Conservation (phyloP, 92 coral and sea anemone genomes). For the Actinostola sp. region DNA sequence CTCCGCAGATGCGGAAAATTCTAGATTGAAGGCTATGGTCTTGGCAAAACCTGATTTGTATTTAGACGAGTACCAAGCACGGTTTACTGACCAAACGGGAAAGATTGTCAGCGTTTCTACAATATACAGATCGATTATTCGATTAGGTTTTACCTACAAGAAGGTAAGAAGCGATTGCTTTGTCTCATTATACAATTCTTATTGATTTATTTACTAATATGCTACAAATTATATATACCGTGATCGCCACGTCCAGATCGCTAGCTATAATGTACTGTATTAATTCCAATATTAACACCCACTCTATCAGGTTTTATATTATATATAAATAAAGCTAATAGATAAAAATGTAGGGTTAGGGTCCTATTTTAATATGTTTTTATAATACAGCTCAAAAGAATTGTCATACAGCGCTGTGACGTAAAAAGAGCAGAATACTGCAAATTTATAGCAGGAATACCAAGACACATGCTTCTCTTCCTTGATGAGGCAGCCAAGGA, state of each 20-base stretch:
- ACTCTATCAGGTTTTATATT: no score
- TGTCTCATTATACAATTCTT: neutral
- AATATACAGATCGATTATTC: conserved; percentile 50
- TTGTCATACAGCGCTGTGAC: conserved; percentile 38
- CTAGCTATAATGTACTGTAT: no score
- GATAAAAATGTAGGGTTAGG: no score
- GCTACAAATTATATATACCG: neutral
- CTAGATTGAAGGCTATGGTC: no score
- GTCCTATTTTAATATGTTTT: neutral
- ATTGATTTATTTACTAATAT: neutral
- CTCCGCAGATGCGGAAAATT: no score
- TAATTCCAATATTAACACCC: no score
- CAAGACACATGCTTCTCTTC: conserved; percentile 38
- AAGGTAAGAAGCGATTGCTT: conserved; percentile 28
- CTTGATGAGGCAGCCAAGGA: conserved; percentile 49
- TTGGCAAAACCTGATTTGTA: conserved; percentile 47
- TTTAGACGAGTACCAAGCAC: conserved; percentile 45
- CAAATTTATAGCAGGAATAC: conserved; percentile 21
- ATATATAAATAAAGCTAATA: neutral
- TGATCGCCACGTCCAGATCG: no score
- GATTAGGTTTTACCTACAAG: conserved; percentile 55
- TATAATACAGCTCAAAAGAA: neutral
- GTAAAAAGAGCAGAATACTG: conserved; percentile 23
- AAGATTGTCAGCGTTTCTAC: conserved; percentile 44
- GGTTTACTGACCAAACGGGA: conserved; percentile 48